Base-by-base conservation (phyloP, 1,140 invertebrate species). In the Cepaea nemoralis region DNA sequence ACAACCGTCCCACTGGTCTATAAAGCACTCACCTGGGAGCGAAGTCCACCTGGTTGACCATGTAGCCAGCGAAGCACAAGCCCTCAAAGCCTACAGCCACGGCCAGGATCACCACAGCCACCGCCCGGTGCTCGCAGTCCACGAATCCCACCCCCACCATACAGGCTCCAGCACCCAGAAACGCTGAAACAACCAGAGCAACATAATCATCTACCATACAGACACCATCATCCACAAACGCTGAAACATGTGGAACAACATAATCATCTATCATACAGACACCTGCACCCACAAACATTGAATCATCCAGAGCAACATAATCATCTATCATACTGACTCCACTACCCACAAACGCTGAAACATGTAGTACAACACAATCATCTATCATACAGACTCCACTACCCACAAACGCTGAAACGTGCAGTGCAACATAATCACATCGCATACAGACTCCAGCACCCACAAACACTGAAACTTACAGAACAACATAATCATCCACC, bases 31-130 rank as follows among this genome's bases (percentile, higher is more conserved):
- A 99, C 82, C 97, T 89, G 71, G 89, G 88, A 16, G 96, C 96
- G 83, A 97, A 94, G 88, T 97, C 96, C 85, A 97, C 91, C 87
- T 96, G 95, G 91, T 97, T 97, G 2, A 97, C 95, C 86, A 95
- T 95, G 89, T 86, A 96, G 71, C 95, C 96, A 19, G 95, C 84
- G 48, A 86, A 79, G 66, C 81, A 81, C 6, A 88, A 69, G 0
- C 87, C 87, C 39, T 85, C 87, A 81, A 88, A 88, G 31, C 84
- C 83, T 0, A 89, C 87, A 27, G 88, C 86, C 1, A 88, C 33
- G 8, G 87, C 84, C 22, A 90, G 82, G 24, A 89, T 77, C 0
- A 83, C 86, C 6, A 89, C 87, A 10, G 85, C 89, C 16, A 86
- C 16, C 16, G 50, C 77, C 5, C 86, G 76, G 16, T 87, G 45